Evolutionary conservation across 2,888 invertebrate species (phyloP).

Genomic region (Thalpophila matura): DNA sequence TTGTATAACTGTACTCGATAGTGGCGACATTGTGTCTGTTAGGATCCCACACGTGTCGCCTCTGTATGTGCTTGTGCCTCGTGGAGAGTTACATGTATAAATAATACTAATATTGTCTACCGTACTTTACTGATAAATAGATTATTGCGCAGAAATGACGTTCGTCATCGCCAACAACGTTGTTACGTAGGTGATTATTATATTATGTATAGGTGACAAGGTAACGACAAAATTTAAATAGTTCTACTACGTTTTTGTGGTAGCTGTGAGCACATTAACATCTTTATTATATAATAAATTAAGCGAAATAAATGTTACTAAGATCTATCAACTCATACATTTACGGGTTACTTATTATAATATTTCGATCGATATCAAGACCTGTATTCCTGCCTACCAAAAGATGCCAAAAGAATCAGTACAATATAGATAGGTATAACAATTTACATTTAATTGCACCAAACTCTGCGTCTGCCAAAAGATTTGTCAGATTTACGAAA

Average conservation of each 20-base stretch:
- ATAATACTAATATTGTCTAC: conserved; percentile 57
- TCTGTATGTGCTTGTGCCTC: conserved; percentile 61
- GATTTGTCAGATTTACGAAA: background rate
- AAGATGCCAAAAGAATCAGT: too few species aligned
- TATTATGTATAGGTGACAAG: conserved; percentile 5
- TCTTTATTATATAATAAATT: too few species aligned
- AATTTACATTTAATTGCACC: conserved; percentile 1
- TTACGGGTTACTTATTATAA: too few species aligned
- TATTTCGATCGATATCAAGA: too few species aligned
- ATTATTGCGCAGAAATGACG: conserved; percentile 66
- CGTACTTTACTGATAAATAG: conserved; percentile 56
- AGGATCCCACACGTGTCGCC: conserved; percentile 64
- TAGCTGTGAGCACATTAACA: too few species aligned
- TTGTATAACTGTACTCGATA: conserved; percentile 36
- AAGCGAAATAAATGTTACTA: too few species aligned
- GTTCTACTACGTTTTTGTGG: too few species aligned
- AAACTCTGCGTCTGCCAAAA: conserved; percentile 44
- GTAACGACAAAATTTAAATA: conserved; percentile 20
- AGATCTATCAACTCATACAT: too few species aligned
- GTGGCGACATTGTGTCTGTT: conserved; percentile 68
- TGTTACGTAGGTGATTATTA: conserved; percentile 27
- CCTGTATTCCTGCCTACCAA: too few species aligned
- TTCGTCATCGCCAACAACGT: conserved; percentile 42
- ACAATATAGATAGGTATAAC: too few species aligned
- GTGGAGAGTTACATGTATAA: conserved; percentile 58